Percentiles rank a stretch among this genome's conserved stretches.
These are phyloP conservation scores for Propithecus deckenii DNA, from an alignment of 2,797 vertebrate species.

Conservation along the genomic window DNA sequence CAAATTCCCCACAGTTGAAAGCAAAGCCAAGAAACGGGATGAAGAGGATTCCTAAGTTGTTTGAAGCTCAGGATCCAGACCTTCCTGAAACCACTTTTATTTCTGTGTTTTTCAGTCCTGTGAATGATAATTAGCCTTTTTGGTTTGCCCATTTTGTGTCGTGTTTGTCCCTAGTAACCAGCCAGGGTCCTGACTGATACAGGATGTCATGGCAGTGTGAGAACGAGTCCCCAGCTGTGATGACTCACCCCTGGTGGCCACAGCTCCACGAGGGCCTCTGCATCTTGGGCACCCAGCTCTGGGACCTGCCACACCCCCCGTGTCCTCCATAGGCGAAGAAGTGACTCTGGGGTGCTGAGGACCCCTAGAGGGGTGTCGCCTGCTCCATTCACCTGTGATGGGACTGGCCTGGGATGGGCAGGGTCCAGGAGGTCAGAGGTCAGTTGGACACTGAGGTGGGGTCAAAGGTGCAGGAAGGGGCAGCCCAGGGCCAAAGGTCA, in stretches of 20 bases:
- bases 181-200: neutral
- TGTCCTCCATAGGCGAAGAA: slow-evolving; percentile 63
- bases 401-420: slow-evolving; percentile 21
- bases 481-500: neutral
- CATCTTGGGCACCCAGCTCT: slow-evolving; percentile 1
- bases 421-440: slow-evolving; percentile 26
- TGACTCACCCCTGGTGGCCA: slow-evolving; percentile 76
- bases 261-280: slow-evolving; percentile 55
- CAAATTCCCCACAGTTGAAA: neutral
- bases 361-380: neutral
- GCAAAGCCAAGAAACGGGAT: neutral
- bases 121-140: neutral
- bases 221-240: neutral
- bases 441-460: neutral
- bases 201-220: neutral
- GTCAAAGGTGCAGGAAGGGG: neutral
- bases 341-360: slow-evolving; percentile 38
- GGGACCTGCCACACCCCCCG: slow-evolving; percentile 72
- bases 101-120: neutral
- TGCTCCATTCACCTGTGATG: slow-evolving; percentile 33
- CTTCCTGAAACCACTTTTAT: neutral
- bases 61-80: neutral
- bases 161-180: neutral
- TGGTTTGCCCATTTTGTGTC: neutral
- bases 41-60: neutral